Percentiles rank a stretch among this genome's conserved stretches.
Evolutionary conservation across 1,140 invertebrate genomes (phyloP).

Genomic region (Leptopilina boulardi): DNA sequence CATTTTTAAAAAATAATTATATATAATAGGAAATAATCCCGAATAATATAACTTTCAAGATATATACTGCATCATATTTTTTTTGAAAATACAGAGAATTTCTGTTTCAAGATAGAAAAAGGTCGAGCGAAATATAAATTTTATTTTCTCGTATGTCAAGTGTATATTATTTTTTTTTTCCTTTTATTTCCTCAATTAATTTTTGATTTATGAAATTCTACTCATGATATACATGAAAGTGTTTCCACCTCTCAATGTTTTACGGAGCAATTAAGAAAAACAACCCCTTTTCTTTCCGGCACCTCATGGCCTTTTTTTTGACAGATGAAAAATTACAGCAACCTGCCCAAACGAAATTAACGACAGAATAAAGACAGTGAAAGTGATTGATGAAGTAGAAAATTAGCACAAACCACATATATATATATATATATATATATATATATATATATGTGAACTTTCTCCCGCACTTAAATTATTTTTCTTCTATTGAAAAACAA

Average conservation of each 20-base stretch:
- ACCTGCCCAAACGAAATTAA: constrained; percentile 48
- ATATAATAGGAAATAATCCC: too few species aligned
- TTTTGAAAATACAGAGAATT: too few species aligned
- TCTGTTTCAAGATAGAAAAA: too few species aligned
- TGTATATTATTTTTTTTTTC: not conserved
- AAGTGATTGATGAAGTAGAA: constrained; percentile 56
- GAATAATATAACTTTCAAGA: too few species aligned
- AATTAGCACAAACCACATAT: constrained; percentile 51
- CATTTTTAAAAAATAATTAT: too few species aligned
- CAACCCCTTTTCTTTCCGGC: not conserved
- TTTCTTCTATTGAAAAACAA: not conserved
- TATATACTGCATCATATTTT: too few species aligned
- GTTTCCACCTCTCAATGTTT: not conserved
- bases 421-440: too few species aligned
- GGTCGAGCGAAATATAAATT: not conserved
- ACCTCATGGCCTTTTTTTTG: not conserved
- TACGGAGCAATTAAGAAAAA: not conserved
- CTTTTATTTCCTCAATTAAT: not conserved
- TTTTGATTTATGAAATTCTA: constrained; percentile 2
- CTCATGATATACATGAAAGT: not conserved
- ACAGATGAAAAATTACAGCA: constrained; percentile 53
- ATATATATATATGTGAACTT: not conserved
- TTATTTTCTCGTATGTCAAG: not conserved
- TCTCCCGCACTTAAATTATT: constrained; percentile 52
- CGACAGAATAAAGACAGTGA: constrained; percentile 49